These are phyloP conservation scores for Stratiolaelaps scimitus DNA, from an alignment of 1,140 invertebrate species.

Conservation along the genomic window DNA sequence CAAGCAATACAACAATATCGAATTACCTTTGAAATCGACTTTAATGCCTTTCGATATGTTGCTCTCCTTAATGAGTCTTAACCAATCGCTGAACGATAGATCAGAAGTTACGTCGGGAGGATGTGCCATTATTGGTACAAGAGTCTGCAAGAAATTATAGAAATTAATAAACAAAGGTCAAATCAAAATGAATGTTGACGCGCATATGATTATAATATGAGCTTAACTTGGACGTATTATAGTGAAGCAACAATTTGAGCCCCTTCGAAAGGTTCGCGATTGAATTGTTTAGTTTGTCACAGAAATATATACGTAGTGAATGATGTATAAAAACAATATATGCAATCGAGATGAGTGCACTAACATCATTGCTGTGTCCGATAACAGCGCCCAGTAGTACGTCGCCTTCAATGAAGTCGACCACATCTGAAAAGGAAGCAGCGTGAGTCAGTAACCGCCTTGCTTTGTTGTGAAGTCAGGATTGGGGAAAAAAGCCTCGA, in stretches of 20 bases:
- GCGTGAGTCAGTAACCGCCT: not conserved
- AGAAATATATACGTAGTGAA: too few relatives aligned
- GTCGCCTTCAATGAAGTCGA: slow-evolving; percentile 21
- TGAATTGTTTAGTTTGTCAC: too few relatives aligned
- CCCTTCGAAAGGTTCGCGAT: too few relatives aligned
- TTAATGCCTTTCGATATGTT: slow-evolving; percentile 1
- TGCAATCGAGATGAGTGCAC: not conserved
- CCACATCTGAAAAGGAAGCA: not conserved
- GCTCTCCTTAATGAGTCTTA: not conserved
- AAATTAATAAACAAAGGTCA: not conserved
- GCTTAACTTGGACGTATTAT: too few relatives aligned
- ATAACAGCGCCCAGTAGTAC: not conserved
- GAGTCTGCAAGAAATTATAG: not conserved
- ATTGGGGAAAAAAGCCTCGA: not conserved
- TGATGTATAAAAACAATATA: not conserved
- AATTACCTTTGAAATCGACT: slow-evolving; percentile 21
- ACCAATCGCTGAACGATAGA: slow-evolving; percentile 1
- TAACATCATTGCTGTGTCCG: not conserved
- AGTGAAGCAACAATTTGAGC: too few relatives aligned
- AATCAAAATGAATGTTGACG: too few relatives aligned
- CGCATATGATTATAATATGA: too few relatives aligned
- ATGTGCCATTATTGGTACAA: slow-evolving; percentile 22
- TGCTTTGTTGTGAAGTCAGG: too few relatives aligned
- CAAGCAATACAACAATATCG: too few relatives aligned
- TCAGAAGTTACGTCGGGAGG: not conserved